Conservation (phyloP, 2,113 vertebrate genomes). For the Leucosticte australis region DNA sequence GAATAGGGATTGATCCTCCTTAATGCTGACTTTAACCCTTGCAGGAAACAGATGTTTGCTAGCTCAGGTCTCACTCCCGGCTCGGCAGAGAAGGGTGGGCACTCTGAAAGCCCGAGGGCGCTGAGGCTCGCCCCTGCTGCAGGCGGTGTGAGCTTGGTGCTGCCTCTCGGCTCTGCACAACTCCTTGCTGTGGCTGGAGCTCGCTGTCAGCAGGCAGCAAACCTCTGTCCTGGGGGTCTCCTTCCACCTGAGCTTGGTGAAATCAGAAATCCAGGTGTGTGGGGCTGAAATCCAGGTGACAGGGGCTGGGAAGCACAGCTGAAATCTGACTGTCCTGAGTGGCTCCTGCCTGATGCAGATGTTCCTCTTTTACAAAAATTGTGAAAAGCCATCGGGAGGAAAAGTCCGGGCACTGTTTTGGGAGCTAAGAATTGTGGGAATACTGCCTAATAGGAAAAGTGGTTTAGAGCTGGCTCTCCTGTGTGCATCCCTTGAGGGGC, state of each 20-base stretch:
- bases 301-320: neutral
- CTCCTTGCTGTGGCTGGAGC: neutral
- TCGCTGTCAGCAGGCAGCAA: neutral
- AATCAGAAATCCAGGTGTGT: neutral
- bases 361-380: neutral
- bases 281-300: neutral
- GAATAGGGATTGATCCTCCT: neutral
- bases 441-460: constrained; percentile 20
- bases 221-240: neutral
- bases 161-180: neutral
- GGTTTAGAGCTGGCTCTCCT: neutral
- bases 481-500: neutral
- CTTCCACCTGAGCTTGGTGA: neutral
- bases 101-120: neutral
- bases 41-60: neutral
- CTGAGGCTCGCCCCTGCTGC: neutral
- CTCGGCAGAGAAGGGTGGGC: neutral
- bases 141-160: neutral
- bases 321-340: neutral
- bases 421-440: constrained; percentile 13
- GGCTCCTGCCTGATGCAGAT: neutral
- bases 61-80: neutral
- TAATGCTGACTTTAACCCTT: neutral
- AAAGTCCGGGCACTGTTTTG: constrained; percentile 1
- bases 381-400: neutral